Percentiles rank a stretch among this genome's conserved stretches.
phyloP scores from a whole-genome alignment of 2,797 vertebrate genomes.

The Epinephelus malabaricus region DNA sequence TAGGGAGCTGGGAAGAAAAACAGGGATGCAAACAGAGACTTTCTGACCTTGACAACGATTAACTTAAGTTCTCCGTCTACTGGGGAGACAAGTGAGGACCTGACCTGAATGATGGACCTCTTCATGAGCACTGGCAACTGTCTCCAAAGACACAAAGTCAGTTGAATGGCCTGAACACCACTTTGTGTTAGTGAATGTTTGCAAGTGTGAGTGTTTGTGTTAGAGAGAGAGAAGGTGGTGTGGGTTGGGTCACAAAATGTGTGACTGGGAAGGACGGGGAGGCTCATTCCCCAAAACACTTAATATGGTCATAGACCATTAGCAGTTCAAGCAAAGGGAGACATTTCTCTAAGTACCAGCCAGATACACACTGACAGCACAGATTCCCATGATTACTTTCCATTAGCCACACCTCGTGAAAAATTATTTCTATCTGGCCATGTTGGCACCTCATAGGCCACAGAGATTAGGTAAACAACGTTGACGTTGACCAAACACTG shows the following conservation, averaged over 20 bases:
- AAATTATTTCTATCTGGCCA: slow-evolving; percentile 52
- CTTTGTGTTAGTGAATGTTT: slow-evolving; percentile 26
- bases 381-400: slow-evolving; percentile 64
- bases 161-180: slow-evolving; percentile 41
- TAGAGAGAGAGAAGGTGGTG: neutral
- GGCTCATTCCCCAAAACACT: slow-evolving; percentile 50
- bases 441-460: slow-evolving; percentile 20
- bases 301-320: slow-evolving; percentile 66
- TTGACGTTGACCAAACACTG: slow-evolving; percentile 25
- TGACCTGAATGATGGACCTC: slow-evolving; percentile 55
- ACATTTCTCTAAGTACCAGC: slow-evolving; percentile 53
- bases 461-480: slow-evolving; percentile 42
- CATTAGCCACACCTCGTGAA: slow-evolving; percentile 62
- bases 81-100: slow-evolving; percentile 42
- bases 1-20: slow-evolving; percentile 37
- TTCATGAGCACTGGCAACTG: slow-evolving; percentile 39
- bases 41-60: slow-evolving; percentile 55
- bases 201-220: slow-evolving; percentile 7
- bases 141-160: slow-evolving; percentile 40
- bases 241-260: slow-evolving; percentile 24
- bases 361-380: slow-evolving; percentile 51
- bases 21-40: slow-evolving; percentile 48
- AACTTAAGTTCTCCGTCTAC: slow-evolving; percentile 57
- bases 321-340: slow-evolving; percentile 56
- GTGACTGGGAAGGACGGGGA: slow-evolving; percentile 26